Evolutionary conservation across 2,113 vertebrate species (phyloP).

Genomic region (Dasyornis broadbenti): DNA sequence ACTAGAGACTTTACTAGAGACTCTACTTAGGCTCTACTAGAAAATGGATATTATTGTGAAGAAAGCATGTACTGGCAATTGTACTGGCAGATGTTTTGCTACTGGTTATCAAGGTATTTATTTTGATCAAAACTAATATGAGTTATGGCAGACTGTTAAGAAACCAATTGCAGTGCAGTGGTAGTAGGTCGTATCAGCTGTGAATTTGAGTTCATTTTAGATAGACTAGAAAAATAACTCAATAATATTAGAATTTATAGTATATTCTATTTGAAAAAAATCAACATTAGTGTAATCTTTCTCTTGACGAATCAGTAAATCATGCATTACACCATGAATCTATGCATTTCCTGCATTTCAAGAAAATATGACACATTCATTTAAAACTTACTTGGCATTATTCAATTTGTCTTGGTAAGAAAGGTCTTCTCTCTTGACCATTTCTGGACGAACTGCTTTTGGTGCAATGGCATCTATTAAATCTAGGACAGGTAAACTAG

Average conservation of each 20-base stretch:
- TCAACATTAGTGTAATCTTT: background rate
- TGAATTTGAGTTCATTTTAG: background rate
- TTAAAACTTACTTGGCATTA: slow-evolving; percentile 83
- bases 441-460: slow-evolving; percentile 83
- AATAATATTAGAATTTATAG: background rate
- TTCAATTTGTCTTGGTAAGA: slow-evolving; percentile 78
- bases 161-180: background rate
- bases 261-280: background rate
- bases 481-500: slow-evolving; percentile 92
- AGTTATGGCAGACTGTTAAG: background rate
- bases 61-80: background rate
- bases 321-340: background rate
- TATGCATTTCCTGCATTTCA: background rate
- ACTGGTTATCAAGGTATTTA: background rate
- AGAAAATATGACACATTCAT: background rate
- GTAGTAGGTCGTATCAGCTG: background rate
- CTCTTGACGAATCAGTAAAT: background rate
- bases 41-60: background rate
- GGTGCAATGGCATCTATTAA: slow-evolving; percentile 92
- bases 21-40: rapidly evolving
- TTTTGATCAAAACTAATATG: background rate
- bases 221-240: background rate
- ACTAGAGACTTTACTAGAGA: too few relatives aligned
- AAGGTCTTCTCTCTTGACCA: slow-evolving; percentile 82
- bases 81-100: background rate